Evolutionary conservation across 2,888 invertebrate species (phyloP), one percentile per base, ranked within the genome.

Genomic region (Sinotaia quadrata): DNA sequence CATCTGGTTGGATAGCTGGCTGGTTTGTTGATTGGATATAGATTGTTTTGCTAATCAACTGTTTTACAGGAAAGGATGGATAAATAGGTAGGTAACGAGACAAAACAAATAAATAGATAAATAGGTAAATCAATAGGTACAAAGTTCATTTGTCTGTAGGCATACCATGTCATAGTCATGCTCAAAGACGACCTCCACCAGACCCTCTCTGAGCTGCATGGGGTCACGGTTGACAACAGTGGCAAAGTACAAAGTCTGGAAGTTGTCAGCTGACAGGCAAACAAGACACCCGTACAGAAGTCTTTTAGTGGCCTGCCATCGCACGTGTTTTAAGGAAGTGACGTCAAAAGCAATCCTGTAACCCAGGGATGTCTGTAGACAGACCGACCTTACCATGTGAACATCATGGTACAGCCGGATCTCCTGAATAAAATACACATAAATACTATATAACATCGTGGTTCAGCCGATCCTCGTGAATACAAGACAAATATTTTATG

Each of bases 201-300:
- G 62, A 18, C 86, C 85, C 15, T 83, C 75, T 21, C 61, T 65
- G 18, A 87, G 69, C 12, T 78, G 74, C 57, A 75, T 69, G 27
- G 72, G 51, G n/a, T 86, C 78, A 44, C 85, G 66, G 27, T 83
- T 77, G 24, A 73, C 68, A 5, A 87, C 92, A 34, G 92, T 92
- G 0, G 92, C 95, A 81, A 94, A 91, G 69, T 93, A 86, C 44
- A 94, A 89, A 2, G 91, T 91, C 41, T 91, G 87, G 87, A 95
- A 95, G 69, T 92, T 89, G 83, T 93, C 91, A 36, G 88, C 88
- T 0, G 94, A 93, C 47, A 96, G 92, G 69, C 93, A 91, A 0
- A 95, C 86, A n/a, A 95, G 87, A 0, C 94, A 92, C 0, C 95
- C 95, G 82, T 89, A 91, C 88, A 94, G 91, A 36, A 94, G 91